Conservation (phyloP, 2,797 vertebrate species). For the Protosalanx chinensis region DNA sequence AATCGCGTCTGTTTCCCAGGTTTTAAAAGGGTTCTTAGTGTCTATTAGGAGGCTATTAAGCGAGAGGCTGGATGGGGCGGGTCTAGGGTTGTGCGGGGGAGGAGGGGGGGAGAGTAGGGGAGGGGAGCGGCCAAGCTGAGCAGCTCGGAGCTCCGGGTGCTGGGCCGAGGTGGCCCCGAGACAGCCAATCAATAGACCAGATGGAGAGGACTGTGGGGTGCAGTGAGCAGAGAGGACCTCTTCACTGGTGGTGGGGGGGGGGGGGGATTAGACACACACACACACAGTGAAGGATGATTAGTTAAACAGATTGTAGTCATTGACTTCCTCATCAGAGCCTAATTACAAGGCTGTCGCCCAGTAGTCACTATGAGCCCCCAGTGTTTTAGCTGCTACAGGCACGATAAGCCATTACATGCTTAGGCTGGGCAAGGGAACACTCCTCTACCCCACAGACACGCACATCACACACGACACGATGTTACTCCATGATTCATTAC, state of each 20-base stretch:
- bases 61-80: neutral
- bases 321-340: conserved; percentile 47
- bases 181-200: conserved; percentile 4
- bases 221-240: conserved; percentile 6
- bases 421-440: conserved; percentile 2
- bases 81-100: neutral
- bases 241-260: neutral
- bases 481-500: conserved; percentile 13
- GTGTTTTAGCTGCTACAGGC: conserved; percentile 32
- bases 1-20: neutral
- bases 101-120: neutral
- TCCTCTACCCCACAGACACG: conserved; percentile 7
- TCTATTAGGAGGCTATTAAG: neutral
- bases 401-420: neutral
- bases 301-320: conserved; percentile 52
- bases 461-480: conserved; percentile 1
- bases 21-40: neutral
- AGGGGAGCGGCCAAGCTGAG: neutral
- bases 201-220: neutral
- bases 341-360: conserved; percentile 51
- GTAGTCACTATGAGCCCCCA: conserved; percentile 34
- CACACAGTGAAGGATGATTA: conserved; percentile 37
- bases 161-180: neutral
- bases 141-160: neutral
- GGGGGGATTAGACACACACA: neutral